Conservation (phyloP, 2,113 vertebrate genomes). For the Plestiodon gilberti region DNA sequence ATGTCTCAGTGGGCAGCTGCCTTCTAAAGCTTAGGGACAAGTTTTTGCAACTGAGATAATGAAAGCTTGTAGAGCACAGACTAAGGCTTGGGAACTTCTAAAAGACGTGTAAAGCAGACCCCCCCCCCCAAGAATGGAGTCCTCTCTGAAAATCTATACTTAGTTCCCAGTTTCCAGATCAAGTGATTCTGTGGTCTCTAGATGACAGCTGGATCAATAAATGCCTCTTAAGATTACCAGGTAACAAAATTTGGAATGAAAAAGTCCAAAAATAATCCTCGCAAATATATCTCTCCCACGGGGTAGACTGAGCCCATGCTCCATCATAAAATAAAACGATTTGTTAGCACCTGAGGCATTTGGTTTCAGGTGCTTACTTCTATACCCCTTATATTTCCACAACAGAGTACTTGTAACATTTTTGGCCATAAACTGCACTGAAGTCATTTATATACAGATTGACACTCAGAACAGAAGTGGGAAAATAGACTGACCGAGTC, state of each 20-base stretch:
- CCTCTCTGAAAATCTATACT: not conserved
- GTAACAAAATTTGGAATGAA: constrained; percentile 16
- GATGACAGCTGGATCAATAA: not conserved
- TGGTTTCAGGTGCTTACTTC: not conserved
- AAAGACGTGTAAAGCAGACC: not conserved
- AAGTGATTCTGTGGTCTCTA: not conserved
- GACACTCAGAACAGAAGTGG: no score
- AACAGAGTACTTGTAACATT: no score
- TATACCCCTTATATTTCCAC: not conserved
- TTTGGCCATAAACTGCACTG: no score
- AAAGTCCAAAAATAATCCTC: not conserved
- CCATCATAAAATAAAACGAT: not conserved
- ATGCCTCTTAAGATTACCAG: not conserved
- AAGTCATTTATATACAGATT: no score
- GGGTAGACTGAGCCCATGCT: not conserved
- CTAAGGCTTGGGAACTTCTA: constrained; percentile 12
- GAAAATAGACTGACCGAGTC: no score
- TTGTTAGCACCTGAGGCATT: not conserved
- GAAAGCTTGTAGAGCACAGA: constrained; percentile 9
- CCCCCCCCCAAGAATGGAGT: not conserved
- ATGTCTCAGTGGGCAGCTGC: not conserved
- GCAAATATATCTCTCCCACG: not conserved
- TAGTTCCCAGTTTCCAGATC: not conserved
- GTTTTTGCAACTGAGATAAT: not conserved
- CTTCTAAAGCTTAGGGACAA: no score